Evolutionary conservation across 2,797 vertebrate species (phyloP).

Genomic region (Epinephelus awoara): DNA sequence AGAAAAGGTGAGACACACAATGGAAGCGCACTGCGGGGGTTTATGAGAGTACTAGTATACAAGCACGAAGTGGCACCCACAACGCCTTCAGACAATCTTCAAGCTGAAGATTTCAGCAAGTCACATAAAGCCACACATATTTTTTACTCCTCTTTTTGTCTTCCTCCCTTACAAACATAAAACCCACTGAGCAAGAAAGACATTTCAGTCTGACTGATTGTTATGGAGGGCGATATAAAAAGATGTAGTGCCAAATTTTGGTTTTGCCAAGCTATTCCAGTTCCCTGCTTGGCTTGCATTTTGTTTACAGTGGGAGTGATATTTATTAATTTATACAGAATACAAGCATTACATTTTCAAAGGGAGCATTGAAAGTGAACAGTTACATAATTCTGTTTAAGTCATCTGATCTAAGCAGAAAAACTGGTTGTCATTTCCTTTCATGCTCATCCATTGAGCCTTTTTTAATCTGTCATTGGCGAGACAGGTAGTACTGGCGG

Average conservation of each 20-base stretch:
- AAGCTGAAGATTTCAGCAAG: not conserved
- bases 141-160: not conserved
- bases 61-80: not conserved
- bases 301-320: slow-evolving; percentile 52
- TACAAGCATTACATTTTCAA: slow-evolving; percentile 15
- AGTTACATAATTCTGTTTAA: not conserved
- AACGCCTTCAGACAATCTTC: not conserved
- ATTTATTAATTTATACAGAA: slow-evolving; percentile 33
- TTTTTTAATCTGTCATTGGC: not conserved
- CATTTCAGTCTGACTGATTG: not conserved
- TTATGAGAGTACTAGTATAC: not conserved
- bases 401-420: not conserved
- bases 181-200: slow-evolving; percentile 1
- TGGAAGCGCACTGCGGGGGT: not conserved
- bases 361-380: not conserved
- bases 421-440: not conserved
- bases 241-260: slow-evolving; percentile 14
- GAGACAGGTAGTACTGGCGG: not conserved
- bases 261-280: slow-evolving; percentile 37
- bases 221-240: slow-evolving; percentile 6
- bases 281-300: slow-evolving; percentile 42
- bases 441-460: not conserved
- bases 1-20: slow-evolving; percentile 85
- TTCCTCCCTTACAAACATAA: slow-evolving; percentile 15
- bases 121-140: no score